Evolutionary conservation across 2,888 invertebrate genomes (phyloP).

Genomic region (Lasioglossum calceatum): DNA sequence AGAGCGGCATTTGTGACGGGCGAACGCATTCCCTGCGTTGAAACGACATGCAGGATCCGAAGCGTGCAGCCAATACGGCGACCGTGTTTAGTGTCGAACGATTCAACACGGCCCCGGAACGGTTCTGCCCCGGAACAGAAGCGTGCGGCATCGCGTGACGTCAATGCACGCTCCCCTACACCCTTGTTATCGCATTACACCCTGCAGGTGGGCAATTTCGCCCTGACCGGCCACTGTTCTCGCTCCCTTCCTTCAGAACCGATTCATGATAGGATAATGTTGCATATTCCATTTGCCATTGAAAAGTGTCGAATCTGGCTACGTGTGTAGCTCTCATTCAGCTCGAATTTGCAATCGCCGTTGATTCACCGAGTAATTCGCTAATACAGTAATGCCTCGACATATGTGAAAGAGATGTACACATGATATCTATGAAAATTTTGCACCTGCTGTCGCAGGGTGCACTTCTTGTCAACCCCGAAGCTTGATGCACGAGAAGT

Average conservation of each 20-base stretch:
- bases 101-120: slow-evolving; percentile 49
- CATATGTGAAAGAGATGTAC: no score
- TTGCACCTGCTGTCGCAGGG: no score
- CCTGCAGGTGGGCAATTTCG: slow-evolving; percentile 68
- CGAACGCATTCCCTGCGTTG: slow-evolving; percentile 38
- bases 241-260: background rate
- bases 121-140: slow-evolving; percentile 41
- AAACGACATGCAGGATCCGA: slow-evolving; percentile 45
- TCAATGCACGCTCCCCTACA: slow-evolving; percentile 70
- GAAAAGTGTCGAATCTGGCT: background rate
- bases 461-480: no score
- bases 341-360: background rate
- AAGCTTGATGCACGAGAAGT: no score
- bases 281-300: background rate
- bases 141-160: slow-evolving; percentile 60
- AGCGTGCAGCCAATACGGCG: slow-evolving; percentile 52
- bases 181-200: slow-evolving; percentile 73
- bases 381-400: background rate
- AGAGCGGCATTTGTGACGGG: slow-evolving; percentile 36
- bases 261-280: slow-evolving; percentile 5
- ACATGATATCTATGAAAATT: background rate
- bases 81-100: slow-evolving; percentile 47
- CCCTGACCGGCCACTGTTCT: slow-evolving; percentile 1
- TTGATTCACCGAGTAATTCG: background rate
- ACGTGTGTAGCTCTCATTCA: background rate